phyloP scores from a whole-genome alignment of 2,113 vertebrate species.

The Rhynchopsitta pachyrhyncha region DNA sequence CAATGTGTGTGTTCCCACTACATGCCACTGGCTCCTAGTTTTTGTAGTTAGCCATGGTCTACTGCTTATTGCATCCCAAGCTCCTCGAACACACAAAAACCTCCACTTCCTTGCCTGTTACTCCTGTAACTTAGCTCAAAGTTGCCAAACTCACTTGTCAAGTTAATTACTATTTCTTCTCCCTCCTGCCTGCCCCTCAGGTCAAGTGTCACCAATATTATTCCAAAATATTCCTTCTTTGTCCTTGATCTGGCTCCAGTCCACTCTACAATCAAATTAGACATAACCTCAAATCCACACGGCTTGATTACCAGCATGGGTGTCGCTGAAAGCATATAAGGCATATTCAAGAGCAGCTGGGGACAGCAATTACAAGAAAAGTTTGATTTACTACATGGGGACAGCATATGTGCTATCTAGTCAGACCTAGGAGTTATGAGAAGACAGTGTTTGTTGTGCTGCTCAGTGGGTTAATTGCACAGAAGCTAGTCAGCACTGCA shows the following conservation, averaged over 20 bases:
- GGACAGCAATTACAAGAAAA: not conserved
- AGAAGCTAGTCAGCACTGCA: not conserved
- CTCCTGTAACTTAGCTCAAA: not conserved
- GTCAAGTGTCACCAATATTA: not conserved
- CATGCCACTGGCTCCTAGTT: not conserved
- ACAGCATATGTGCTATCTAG: not conserved
- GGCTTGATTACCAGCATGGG: not conserved
- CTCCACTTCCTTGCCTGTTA: not conserved
- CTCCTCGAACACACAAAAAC: not conserved
- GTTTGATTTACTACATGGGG: not conserved
- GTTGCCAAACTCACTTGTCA: not conserved
- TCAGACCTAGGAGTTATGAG: not conserved
- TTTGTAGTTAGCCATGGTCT: not conserved
- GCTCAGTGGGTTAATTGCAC: fast-evolving
- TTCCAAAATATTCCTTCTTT: not conserved
- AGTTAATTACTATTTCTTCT: not conserved
- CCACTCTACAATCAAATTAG: not conserved
- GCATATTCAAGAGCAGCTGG: not conserved
- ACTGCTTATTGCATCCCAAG: not conserved
- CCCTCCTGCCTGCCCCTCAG: not conserved
- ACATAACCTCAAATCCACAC: not conserved
- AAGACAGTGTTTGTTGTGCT: not conserved
- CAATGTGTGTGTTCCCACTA: not conserved
- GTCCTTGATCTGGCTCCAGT: not conserved
- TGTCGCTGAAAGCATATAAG: not conserved